phyloP scores from a whole-genome alignment of 1,140 invertebrate genomes.

The Penaeus chinensis region DNA sequence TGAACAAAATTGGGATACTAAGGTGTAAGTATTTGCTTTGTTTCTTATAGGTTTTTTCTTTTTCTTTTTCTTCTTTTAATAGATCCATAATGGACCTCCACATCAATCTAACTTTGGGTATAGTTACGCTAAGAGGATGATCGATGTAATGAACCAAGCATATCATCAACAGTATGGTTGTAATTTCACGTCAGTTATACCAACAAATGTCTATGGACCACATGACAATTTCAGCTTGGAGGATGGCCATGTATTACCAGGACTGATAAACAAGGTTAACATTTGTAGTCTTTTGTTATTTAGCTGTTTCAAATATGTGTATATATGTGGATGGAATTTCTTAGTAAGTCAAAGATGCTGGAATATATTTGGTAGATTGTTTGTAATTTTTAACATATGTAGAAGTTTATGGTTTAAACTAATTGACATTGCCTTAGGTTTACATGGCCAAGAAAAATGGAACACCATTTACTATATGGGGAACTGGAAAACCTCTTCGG shows the following conservation, averaged over 20 bases:
- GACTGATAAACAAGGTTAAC: constrained; percentile 81
- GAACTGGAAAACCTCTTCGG: constrained; percentile 89
- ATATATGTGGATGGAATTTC: neutral
- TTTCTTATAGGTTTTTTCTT: neutral
- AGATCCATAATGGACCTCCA: constrained; percentile 96
- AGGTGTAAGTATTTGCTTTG: too few species aligned
- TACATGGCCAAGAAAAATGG: constrained; percentile 75
- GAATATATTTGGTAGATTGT: neutral
- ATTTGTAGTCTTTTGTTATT: neutral
- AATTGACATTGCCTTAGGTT: constrained; percentile 67
- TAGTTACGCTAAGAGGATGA: constrained; percentile 96
- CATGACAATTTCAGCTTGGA: constrained; percentile 92
- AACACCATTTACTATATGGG: constrained; percentile 77
- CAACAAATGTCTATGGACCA: constrained; percentile 98
- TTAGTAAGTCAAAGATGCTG: neutral
- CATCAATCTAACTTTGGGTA: constrained; percentile 99
- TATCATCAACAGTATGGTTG: constrained; percentile 85
- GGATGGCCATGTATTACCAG: constrained; percentile 75
- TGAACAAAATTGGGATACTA: too few species aligned
- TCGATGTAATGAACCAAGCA: constrained; percentile 91
- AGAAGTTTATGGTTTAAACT: neutral
- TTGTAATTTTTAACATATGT: neutral
- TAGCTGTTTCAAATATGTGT: too few species aligned
- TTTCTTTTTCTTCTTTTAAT: constrained; percentile 43
- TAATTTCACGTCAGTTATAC: constrained; percentile 93